phyloP scores from a whole-genome alignment of 2,888 invertebrate genomes.

The Macrophya annulata region DNA sequence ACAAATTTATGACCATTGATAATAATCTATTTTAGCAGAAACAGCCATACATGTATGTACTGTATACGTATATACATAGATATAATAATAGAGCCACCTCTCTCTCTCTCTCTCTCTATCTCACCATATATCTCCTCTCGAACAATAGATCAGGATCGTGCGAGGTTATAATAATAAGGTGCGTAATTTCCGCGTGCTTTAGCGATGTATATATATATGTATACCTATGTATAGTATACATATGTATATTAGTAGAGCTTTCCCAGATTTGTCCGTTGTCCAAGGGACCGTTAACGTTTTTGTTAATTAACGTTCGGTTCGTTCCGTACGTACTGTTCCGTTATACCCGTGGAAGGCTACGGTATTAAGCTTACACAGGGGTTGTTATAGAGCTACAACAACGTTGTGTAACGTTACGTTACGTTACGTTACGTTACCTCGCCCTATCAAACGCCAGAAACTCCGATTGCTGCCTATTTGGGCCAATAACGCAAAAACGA shows the following conservation, averaged over 20 bases:
- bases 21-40: background rate
- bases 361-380: background rate
- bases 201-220: background rate
- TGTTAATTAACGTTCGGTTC: constrained; percentile 35
- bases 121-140: background rate
- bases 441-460: background rate
- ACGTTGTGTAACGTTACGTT: background rate
- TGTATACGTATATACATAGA: background rate
- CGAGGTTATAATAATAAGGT: background rate
- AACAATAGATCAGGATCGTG: constrained; percentile 20
- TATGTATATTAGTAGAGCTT: constrained; percentile 7
- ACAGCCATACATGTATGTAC: background rate
- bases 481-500: constrained; percentile 38
- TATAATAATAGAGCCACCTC: background rate
- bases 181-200: background rate
- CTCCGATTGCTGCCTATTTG: constrained; percentile 26
- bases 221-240: no score
- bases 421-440: background rate
- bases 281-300: constrained; percentile 13
- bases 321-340: background rate
- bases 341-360: background rate
- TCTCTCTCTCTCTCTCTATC: background rate
- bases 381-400: background rate
- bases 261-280: constrained; percentile 21
- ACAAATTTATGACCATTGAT: background rate